A percentile compares a stretch with the other conserved stretches of the same genome.
phyloP scores from a whole-genome alignment of 2,113 vertebrate species.

The Laticauda laticaudata region DNA sequence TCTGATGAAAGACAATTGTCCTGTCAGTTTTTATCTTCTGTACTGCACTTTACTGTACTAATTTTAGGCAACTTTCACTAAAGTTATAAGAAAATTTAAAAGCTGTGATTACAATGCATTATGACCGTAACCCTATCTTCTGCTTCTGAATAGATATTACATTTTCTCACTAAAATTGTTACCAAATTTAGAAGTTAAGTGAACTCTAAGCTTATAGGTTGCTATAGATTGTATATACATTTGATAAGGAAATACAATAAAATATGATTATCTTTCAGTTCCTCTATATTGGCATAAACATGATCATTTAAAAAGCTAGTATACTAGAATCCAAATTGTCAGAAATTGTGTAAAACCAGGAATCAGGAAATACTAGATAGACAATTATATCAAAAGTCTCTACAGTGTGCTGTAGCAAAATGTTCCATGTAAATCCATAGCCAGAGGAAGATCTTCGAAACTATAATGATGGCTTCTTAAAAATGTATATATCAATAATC shows the following conservation, averaged over 20 bases:
- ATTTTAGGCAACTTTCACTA: background rate
- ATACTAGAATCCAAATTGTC: background rate
- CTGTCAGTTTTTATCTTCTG: background rate
- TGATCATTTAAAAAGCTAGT: background rate
- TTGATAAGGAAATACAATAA: background rate
- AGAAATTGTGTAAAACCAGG: background rate
- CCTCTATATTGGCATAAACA: background rate
- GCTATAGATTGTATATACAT: background rate
- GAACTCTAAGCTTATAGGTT: background rate
- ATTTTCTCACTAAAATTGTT: background rate
- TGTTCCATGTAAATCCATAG: slow-evolving; percentile 15
- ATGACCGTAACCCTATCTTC: background rate
- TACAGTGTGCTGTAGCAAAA: slow-evolving; percentile 18
- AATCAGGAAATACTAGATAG: background rate
- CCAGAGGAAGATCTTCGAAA: background rate
- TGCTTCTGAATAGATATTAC: background rate
- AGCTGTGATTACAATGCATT: background rate
- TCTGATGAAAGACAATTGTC: background rate
- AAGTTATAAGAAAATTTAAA: background rate
- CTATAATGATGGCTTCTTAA: background rate
- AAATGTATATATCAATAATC: background rate
- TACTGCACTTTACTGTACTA: background rate
- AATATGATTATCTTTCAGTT: background rate
- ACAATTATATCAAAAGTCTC: background rate
- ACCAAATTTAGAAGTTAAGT: background rate